Conservation (phyloP, 2,888 invertebrate species). For the Microplitis manilae region DNA sequence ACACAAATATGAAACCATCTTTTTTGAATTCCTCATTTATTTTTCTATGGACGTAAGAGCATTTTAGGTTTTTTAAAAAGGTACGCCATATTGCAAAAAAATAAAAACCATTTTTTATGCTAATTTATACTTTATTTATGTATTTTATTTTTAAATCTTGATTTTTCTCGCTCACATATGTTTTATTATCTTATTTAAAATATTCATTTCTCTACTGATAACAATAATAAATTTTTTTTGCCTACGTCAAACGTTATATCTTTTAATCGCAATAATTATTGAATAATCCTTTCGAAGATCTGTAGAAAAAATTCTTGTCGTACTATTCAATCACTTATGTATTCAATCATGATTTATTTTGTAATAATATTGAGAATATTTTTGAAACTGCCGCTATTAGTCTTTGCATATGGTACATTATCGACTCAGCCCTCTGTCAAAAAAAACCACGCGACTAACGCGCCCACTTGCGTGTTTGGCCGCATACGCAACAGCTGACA, state of each 20-base stretch:
- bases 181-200: too few relatives aligned
- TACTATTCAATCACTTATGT: too few relatives aligned
- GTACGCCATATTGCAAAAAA: slow-evolving; percentile 19
- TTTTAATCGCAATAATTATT: too few relatives aligned
- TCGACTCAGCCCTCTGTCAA: too few relatives aligned
- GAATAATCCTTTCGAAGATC: too few relatives aligned
- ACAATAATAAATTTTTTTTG: too few relatives aligned
- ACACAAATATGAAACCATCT: slow-evolving; percentile 27
- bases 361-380: too few relatives aligned
- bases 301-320: neutral
- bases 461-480: neutral
- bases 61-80: slow-evolving; percentile 14
- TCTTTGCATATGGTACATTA: too few relatives aligned
- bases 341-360: too few relatives aligned
- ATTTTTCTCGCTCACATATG: neutral
- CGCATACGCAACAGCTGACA: neutral
- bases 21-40: slow-evolving; percentile 15
- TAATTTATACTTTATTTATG: slow-evolving; percentile 22
- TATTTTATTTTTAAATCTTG: slow-evolving; percentile 3
- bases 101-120: slow-evolving; percentile 20
- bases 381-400: too few relatives aligned
- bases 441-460: slow-evolving; percentile 42
- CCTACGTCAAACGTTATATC: too few relatives aligned
- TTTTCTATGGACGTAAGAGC: slow-evolving; percentile 17
- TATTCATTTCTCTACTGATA: too few relatives aligned